phyloP scores from a whole-genome alignment of 2,113 vertebrate species.

The Turnix velox region DNA sequence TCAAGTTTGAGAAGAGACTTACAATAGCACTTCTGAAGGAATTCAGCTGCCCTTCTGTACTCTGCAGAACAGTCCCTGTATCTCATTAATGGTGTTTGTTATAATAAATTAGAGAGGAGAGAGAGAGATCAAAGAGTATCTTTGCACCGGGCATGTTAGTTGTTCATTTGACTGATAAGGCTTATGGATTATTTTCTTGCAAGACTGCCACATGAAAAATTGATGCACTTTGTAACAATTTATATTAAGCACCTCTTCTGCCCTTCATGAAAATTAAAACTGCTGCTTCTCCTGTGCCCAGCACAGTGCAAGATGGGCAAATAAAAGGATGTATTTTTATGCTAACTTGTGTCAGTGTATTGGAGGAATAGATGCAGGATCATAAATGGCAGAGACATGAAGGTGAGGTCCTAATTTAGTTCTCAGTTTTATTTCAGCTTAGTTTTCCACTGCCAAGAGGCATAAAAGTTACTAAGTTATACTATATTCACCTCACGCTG shows the following conservation, averaged over 20 bases:
- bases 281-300: background rate
- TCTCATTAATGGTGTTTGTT: background rate
- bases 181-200: conserved; percentile 34
- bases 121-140: background rate
- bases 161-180: conserved; percentile 34
- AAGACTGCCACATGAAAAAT: conserved; percentile 8
- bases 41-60: background rate
- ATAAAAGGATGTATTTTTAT: conserved; percentile 41
- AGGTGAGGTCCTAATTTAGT: conserved; percentile 67
- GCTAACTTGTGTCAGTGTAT: background rate
- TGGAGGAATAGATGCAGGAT: conserved; percentile 9
- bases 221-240: background rate
- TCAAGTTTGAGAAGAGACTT: background rate
- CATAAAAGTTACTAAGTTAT: conserved; percentile 70
- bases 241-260: background rate
- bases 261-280: conserved; percentile 9
- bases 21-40: background rate
- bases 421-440: conserved; percentile 65
- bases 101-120: conserved; percentile 11
- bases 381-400: conserved; percentile 38
- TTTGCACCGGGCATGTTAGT: conserved; percentile 11
- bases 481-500: conserved; percentile 68
- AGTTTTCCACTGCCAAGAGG: conserved; percentile 60
- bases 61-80: background rate
- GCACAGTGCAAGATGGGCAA: background rate